phyloP scores from a whole-genome alignment of 1,140 invertebrate genomes.

The Drosophila busckii region DNA sequence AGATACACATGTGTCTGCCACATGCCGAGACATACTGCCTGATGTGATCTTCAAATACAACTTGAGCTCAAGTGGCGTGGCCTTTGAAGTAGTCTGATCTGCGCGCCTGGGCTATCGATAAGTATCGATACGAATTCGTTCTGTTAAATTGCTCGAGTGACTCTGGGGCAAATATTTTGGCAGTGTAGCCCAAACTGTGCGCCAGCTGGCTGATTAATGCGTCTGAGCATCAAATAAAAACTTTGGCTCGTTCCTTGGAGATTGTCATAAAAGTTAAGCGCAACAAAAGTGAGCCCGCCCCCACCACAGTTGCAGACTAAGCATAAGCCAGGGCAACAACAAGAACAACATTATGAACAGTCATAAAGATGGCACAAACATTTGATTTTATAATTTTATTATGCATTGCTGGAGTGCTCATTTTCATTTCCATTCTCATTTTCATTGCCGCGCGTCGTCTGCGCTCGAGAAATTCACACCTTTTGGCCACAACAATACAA shows the following conservation, averaged over 20 bases:
- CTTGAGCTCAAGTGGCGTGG: conserved; percentile 27
- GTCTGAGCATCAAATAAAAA: conserved; percentile 13
- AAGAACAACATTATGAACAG: conserved; percentile 6
- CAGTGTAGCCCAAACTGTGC: conserved; percentile 35
- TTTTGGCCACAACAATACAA: conserved; percentile 63
- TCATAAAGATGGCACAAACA: conserved; percentile 59
- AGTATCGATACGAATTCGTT: conserved; percentile 56
- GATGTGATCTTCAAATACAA: conserved; percentile 40
- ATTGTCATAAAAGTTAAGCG: conserved; percentile 15
- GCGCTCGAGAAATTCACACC: conserved; percentile 57
- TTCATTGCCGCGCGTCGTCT: conserved; percentile 37
- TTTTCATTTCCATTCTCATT: conserved; percentile 38
- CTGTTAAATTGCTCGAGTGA: conserved; percentile 44
- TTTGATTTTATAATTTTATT: conserved; percentile 69
- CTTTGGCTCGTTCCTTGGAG: conserved; percentile 19
- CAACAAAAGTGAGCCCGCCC: conserved; percentile 1
- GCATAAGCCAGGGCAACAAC: no score
- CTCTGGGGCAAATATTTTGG: conserved; percentile 36
- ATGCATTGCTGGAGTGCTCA: conserved; percentile 47
- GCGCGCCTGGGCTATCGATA: conserved; percentile 46
- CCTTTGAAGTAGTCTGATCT: conserved; percentile 55
- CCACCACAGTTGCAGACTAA: no score
- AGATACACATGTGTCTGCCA: conserved; percentile 62
- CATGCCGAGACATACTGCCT: conserved; percentile 53
- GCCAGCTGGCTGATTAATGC: conserved; percentile 25